These are phyloP conservation scores for Patella caerulea DNA, from an alignment of 2,888 invertebrate species.

Conservation along the genomic window DNA sequence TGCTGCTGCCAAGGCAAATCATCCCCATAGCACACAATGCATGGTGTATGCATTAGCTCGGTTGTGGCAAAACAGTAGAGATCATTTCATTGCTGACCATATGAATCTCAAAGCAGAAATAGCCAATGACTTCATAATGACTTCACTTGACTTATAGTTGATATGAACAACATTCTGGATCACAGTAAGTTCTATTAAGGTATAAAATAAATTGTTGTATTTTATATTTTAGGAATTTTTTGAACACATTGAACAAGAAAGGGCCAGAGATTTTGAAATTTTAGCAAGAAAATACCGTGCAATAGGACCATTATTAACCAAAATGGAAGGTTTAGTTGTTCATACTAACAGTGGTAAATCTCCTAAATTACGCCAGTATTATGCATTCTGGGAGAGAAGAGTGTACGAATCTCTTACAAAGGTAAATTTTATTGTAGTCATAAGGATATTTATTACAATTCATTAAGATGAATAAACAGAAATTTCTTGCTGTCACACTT, in stretches of 20 bases:
- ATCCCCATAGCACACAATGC: no score
- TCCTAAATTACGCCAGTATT: constrained; percentile 83
- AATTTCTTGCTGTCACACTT: no score
- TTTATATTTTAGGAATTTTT: constrained; percentile 78
- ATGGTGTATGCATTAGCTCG: no score
- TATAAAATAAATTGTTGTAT: constrained; percentile 5
- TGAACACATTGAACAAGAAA: constrained; percentile 79
- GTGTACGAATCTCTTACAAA: constrained; percentile 80
- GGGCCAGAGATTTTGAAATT: constrained; percentile 79
- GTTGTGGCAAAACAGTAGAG: no score
- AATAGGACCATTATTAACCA: constrained; percentile 85
- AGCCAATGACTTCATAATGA: no score
- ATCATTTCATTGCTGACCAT: no score
- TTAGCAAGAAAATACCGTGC: constrained; percentile 84
- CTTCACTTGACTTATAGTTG: neutral
- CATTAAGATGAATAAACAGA: no score
- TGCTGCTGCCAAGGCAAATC: no score
- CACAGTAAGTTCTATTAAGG: neutral
- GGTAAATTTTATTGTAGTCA: constrained; percentile 67
- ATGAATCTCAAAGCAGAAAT: no score
- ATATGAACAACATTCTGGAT: no score
- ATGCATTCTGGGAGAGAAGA: constrained; percentile 86
- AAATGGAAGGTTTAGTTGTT: constrained; percentile 87
- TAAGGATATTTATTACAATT: no score
- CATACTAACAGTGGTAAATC: constrained; percentile 84